A percentile compares a stretch with the other conserved stretches of the same genome.
Evolutionary conservation across 2,797 vertebrate species (phyloP).

Genomic region (Myoxocephalus aenaeus): DNA sequence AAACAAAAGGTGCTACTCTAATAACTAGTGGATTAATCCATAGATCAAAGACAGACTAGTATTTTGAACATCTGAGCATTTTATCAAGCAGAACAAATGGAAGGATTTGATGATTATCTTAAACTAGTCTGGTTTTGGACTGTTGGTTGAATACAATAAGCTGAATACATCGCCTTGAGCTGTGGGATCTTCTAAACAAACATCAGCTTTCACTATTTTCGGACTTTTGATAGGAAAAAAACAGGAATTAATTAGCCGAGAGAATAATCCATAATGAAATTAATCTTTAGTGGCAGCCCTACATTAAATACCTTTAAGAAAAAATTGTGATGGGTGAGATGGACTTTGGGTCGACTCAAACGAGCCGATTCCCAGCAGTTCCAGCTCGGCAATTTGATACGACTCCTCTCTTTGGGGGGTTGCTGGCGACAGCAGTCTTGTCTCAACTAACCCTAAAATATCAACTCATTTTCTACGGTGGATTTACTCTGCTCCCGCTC

Average conservation of each 20-base stretch:
- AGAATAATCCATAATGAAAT: not conserved
- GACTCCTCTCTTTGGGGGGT: constrained; percentile 28
- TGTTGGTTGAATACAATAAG: not conserved
- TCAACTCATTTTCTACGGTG: constrained; percentile 60
- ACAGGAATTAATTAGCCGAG: not conserved
- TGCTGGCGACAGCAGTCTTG: constrained; percentile 60
- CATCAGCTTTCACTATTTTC: not conserved
- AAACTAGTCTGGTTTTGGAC: not conserved
- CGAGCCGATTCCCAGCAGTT: constrained; percentile 27
- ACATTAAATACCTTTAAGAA: not conserved
- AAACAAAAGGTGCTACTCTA: not conserved
- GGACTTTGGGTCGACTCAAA: constrained; percentile 22
- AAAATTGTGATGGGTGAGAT: not conserved
- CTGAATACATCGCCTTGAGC: not conserved
- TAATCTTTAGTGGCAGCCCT: not conserved
- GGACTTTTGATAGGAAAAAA: not conserved
- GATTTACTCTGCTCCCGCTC: constrained; percentile 48
- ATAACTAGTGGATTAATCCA: not conserved
- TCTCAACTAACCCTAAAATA: constrained; percentile 49
- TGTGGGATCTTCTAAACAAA: not conserved
- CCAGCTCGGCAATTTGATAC: constrained; percentile 28
- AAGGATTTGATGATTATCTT: not conserved
- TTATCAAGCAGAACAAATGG: not conserved
- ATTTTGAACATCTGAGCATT: not conserved
- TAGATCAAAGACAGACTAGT: not conserved